Evolutionary conservation across 2,113 vertebrate species (phyloP).

Genomic region (Menidia beryllina): DNA sequence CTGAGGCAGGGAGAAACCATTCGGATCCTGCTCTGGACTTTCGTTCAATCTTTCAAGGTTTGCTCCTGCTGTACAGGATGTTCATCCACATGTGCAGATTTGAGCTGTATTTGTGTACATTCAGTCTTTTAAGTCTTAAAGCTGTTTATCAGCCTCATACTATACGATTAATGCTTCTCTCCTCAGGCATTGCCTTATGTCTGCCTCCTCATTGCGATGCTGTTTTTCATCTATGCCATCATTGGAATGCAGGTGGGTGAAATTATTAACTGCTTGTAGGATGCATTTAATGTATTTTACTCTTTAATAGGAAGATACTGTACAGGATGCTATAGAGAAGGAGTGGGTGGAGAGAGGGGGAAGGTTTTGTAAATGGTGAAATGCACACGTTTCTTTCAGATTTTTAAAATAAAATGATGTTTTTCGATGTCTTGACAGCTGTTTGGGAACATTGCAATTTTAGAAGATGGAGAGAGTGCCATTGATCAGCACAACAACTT

Average conservation of each 20-base stretch:
- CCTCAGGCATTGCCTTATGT: conserved; percentile 85
- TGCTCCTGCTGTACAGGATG: background rate
- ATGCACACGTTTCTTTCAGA: background rate
- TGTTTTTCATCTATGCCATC: conserved; percentile 88
- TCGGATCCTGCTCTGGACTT: conserved; percentile 94
- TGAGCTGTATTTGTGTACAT: background rate
- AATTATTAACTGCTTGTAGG: conserved; percentile 21
- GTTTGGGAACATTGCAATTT: conserved; percentile 95
- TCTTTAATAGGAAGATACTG: conserved; percentile 23
- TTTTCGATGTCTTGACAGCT: conserved; percentile 83
- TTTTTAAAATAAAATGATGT: background rate
- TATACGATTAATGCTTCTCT: conserved; percentile 42
- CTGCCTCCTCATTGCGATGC: conserved; percentile 87
- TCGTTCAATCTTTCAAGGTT: conserved; percentile 95
- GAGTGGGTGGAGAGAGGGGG: conserved; percentile 15
- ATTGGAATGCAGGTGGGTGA: conserved; percentile 86
- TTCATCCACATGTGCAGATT: background rate
- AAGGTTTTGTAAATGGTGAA: background rate
- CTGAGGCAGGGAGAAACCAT: conserved; percentile 94
- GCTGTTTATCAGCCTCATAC: conserved; percentile 2
- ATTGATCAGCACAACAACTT: conserved; percentile 99
- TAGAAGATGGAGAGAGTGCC: conserved; percentile 87
- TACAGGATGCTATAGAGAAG: background rate
- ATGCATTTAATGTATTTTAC: conserved; percentile 36
- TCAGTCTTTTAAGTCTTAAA: background rate